These are phyloP conservation scores for Malurus leucopterus DNA, from an alignment of 2,797 vertebrate species.

Conservation along the genomic window DNA sequence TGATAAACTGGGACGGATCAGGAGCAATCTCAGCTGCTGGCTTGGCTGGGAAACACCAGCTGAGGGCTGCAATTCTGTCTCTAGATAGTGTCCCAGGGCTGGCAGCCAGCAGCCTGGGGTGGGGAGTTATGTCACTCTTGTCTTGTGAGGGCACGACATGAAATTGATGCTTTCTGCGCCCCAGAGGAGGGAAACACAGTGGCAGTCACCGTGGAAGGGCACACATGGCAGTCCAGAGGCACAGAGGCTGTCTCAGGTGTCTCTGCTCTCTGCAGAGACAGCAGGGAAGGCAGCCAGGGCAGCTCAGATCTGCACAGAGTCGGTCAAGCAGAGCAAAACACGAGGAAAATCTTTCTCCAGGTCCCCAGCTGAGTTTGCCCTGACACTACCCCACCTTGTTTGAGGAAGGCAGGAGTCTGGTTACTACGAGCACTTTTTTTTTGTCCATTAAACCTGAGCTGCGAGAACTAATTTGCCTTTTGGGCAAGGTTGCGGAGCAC, in stretches of 20 bases:
- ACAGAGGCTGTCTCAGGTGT: slow-evolving; percentile 32
- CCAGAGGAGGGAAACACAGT: not conserved
- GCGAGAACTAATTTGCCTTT: slow-evolving; percentile 59
- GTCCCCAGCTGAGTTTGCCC: slow-evolving; percentile 37
- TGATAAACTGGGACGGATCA: not conserved
- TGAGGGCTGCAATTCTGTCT: not conserved
- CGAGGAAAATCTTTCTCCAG: slow-evolving; percentile 42
- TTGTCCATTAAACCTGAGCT: slow-evolving; percentile 58
- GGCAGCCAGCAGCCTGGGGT: not conserved
- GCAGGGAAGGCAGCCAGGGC: not conserved
- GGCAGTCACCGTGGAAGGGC: not conserved
- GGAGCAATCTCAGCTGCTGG: not conserved
- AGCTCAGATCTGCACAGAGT: not conserved
- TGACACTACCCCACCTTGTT: slow-evolving; percentile 47
- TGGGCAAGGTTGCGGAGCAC: slow-evolving; percentile 2
- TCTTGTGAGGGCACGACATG: not conserved
- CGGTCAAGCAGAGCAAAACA: slow-evolving; percentile 24
- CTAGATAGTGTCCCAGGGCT: not conserved
- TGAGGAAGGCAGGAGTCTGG: slow-evolving; percentile 34
- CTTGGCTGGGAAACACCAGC: not conserved
- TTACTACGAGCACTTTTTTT: slow-evolving; percentile 49
- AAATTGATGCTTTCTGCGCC: not conserved
- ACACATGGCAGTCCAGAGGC: not conserved
- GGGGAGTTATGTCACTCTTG: not conserved
- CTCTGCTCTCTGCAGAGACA: not conserved